A percentile compares a stretch with the other conserved stretches of the same genome.
These are phyloP conservation scores for Dusona sp. DNA, from an alignment of 2,888 invertebrate genomes.

Conservation along the genomic window DNA sequence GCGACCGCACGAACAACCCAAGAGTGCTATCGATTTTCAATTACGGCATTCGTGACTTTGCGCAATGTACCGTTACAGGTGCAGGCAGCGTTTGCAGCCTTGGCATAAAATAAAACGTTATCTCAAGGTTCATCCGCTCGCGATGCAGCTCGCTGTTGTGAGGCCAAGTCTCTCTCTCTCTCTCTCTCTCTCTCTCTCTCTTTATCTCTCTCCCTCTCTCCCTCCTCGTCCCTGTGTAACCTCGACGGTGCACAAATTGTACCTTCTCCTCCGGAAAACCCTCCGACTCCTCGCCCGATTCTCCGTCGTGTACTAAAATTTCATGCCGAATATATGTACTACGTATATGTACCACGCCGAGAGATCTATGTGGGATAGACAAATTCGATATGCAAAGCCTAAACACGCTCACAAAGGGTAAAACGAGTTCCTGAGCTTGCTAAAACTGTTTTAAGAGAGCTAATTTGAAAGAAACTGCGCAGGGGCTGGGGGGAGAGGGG, in stretches of 20 bases:
- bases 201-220: background rate
- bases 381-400: conserved; percentile 43
- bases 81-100: conserved; percentile 75
- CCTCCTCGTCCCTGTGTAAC: conserved; percentile 2
- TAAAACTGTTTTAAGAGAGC: background rate
- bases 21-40: conserved; percentile 82
- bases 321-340: conserved; percentile 15
- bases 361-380: conserved; percentile 19
- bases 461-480: background rate
- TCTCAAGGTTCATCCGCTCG: conserved; percentile 80
- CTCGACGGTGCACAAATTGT: conserved; percentile 43
- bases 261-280: conserved; percentile 48
- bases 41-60: conserved; percentile 83
- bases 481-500: background rate
- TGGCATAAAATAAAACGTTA: conserved; percentile 80
- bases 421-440: conserved; percentile 8
- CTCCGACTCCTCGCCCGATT: background rate
- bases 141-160: conserved; percentile 72
- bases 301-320: conserved; percentile 35
- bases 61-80: conserved; percentile 78
- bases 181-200: conserved; percentile 46
- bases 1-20: conserved; percentile 63
- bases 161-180: conserved; percentile 57
- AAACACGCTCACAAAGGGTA: conserved; percentile 21
- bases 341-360: conserved; percentile 1